These are phyloP conservation scores for Benthosema pterotum DNA, from an alignment of 2,797 vertebrate genomes.

Conservation along the genomic window DNA sequence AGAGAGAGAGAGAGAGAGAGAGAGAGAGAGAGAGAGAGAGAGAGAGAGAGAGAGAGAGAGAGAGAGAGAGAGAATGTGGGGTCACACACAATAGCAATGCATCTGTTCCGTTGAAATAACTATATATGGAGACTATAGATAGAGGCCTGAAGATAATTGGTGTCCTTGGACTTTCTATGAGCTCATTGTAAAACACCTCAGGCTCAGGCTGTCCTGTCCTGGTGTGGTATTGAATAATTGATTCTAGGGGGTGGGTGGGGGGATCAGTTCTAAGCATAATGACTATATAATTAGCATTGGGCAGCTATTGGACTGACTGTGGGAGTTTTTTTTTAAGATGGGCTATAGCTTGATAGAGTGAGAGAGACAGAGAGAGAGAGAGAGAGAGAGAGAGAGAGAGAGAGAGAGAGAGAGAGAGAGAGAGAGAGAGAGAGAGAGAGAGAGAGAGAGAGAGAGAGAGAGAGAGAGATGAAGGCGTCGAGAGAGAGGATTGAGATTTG, in stretches of 20 bases:
- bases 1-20: too few relatives aligned
- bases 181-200: slow-evolving; percentile 76
- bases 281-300: slow-evolving; percentile 95
- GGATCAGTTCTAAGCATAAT: slow-evolving; percentile 97
- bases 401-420: background rate
- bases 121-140: slow-evolving; percentile 51
- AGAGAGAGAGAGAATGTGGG: too few relatives aligned
- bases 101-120: slow-evolving; percentile 44
- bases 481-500: too few relatives aligned
- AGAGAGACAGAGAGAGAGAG: slow-evolving; percentile 66
- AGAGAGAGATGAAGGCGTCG: too few relatives aligned
- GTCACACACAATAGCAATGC: slow-evolving; percentile 13
- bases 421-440: background rate
- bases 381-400: slow-evolving; percentile 17
- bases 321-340: background rate
- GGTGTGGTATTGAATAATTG: slow-evolving; percentile 95
- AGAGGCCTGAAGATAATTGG: slow-evolving; percentile 72
- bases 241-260: slow-evolving; percentile 87
- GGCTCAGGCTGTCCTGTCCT: slow-evolving; percentile 74
- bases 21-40: too few relatives aligned
- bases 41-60: too few relatives aligned
- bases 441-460: background rate
- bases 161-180: slow-evolving; percentile 79
- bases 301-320: slow-evolving; percentile 50
- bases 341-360: too few relatives aligned